Base-by-base conservation (phyloP, 1,140 invertebrate genomes). In the Hyposmocoma kahamanoa region DNA sequence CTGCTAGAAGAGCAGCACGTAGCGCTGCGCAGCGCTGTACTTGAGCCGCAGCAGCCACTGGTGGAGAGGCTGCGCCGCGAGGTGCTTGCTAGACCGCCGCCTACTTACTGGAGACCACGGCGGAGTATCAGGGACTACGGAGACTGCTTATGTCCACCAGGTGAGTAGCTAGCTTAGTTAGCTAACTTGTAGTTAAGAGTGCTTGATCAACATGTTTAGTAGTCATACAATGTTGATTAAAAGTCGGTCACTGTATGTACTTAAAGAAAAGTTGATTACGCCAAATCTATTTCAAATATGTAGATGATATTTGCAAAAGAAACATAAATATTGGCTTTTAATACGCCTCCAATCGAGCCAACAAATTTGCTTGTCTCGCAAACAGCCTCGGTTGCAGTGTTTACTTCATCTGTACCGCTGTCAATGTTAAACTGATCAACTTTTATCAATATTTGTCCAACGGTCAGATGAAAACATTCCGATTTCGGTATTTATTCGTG, bases 1-100 rank as follows among this genome's bases (percentile, higher is more conserved):
- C 18, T 82, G 50, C 47, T 84, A 46, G 81, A 84, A 50, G 81
- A 84, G 38, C 81, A 84, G 72, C 77, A 82, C 41, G 42, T 68
- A 4, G 81, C 81, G 19, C 45, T 84, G 63, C 58, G 78, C 28
- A 78, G 72, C 56, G 81, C 77, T 4, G 78, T 84, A 15, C 47
- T 84, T 65, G 81, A 83, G 68, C 79, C 77, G 18, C 70, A 80
- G 54, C 78, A 84, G 62, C 81, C 81, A 24, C 56, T 81, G 42
- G 72, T 72, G 11, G 81, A 79, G 55, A 48, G 80, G 28, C 58
- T 84, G 0, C 56, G 76, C 13, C 47, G 78, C 11, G 78, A 82
- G 22, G 65, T 72, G 44, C 50, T 64, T 22, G 42, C 67, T 11
- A 51, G 72, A 11, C 73, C 53, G 22, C 50, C 72, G 9, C 60